Conservation (phyloP, 35 echinoderm and acorn worm species). For the Diadema setosum region DNA sequence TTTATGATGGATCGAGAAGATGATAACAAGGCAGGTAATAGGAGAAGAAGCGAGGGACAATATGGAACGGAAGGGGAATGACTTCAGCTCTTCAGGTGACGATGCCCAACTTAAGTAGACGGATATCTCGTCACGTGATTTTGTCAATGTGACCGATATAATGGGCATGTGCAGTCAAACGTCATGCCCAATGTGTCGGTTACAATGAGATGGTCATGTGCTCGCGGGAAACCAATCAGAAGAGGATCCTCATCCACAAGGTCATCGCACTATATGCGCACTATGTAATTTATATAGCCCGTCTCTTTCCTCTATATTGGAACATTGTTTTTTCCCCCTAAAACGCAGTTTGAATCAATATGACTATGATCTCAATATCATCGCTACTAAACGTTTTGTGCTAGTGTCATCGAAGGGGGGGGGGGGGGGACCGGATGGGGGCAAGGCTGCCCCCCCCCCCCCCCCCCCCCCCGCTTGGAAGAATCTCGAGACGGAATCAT, state of each 20-base stretch:
- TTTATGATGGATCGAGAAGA: background rate
- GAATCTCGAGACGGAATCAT: too few species aligned
- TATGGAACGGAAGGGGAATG: background rate
- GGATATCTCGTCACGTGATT: background rate
- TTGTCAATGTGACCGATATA: conserved; percentile 10
- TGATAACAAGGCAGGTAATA: background rate
- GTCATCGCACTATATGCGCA: too few species aligned
- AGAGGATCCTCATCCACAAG: background rate
- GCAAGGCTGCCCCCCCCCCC: too few species aligned
- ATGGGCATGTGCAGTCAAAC: background rate
- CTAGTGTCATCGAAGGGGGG: too few species aligned
- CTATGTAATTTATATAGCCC: too few species aligned
- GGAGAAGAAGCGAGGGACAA: background rate
- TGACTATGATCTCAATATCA: too few species aligned
- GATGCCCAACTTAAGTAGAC: background rate
- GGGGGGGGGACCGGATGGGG: too few species aligned
- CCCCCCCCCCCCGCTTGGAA: too few species aligned
- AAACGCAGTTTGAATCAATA: too few species aligned
- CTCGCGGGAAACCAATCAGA: background rate
- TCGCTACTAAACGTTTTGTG: too few species aligned
- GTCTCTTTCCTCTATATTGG: too few species aligned
- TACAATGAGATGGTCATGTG: conserved; percentile 9
- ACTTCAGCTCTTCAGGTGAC: background rate
- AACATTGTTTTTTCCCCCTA: too few species aligned
- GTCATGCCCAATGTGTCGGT: background rate